Conservation (phyloP, 1,140 invertebrate species). For the Dendrolimus kikuchii region DNA sequence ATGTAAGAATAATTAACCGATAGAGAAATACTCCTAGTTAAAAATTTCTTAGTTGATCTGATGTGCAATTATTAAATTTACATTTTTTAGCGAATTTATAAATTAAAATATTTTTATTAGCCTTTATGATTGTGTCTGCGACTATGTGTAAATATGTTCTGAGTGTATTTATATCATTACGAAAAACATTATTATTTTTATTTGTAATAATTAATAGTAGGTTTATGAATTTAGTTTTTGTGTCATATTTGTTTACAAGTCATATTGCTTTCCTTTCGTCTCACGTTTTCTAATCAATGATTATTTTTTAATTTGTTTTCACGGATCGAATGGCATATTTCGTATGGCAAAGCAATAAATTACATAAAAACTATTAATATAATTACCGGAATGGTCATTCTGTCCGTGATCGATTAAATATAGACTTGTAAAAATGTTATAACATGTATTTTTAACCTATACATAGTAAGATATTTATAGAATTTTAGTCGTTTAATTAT, state of each 20-base stretch:
- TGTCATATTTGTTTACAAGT: conserved; percentile 23
- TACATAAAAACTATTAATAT: conserved; percentile 3
- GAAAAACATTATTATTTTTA: conserved; percentile 23
- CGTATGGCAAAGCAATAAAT: background rate
- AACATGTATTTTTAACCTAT: conserved; percentile 72
- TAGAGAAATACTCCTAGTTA: conserved; percentile 54
- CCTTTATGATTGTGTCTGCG: conserved; percentile 38
- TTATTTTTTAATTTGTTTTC: conserved; percentile 19
- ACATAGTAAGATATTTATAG: conserved; percentile 73
- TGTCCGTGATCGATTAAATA: conserved; percentile 34
- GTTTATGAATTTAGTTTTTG: conserved; percentile 17
- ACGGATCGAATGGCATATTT: conserved; percentile 39
- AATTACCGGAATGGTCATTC: conserved; percentile 29
- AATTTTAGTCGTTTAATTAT: conserved; percentile 72
- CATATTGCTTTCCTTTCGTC: no score
- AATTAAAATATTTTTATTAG: conserved; percentile 37
- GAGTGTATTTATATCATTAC: conserved; percentile 39
- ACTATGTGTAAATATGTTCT: conserved; percentile 63
- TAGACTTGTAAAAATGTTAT: conserved; percentile 72
- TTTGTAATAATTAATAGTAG: conserved; percentile 35
- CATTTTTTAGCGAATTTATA: conserved; percentile 67
- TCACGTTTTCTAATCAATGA: conserved; percentile 9
- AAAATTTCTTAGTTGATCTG: conserved; percentile 50
- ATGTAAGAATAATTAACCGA: conserved; percentile 58
- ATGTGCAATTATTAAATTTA: conserved; percentile 46